Evolutionary conservation across 1,140 invertebrate genomes (phyloP), one percentile per base, ranked within the genome.

Genomic region (Camponotus pennsylvanicus): DNA sequence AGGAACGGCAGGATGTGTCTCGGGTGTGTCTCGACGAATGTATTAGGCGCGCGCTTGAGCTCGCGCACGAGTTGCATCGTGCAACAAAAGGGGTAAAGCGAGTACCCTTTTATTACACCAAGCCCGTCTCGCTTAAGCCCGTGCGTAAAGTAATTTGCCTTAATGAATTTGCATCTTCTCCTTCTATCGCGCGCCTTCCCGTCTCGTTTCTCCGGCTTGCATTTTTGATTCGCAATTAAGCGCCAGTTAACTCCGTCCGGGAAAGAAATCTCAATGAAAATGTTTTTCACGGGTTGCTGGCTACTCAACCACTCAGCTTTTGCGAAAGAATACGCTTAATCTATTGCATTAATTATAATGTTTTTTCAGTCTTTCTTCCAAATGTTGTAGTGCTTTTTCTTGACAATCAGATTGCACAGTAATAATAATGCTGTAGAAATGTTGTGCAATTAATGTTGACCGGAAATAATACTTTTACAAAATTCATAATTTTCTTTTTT

Each of bases 31-130:
- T 73, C 83, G 86, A 63, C 78, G 70, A 85, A 92, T 88, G 90
- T 92, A 92, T 93, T 92, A 92, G 77, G 89, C 92, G 79, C 91
- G 82, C 88, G 76, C 86, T 88, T 78, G 90, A 92, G 75, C 90
- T 61, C 83, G 86, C 90, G 88, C 73, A 85, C 88, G 85, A 85
- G 86, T 86, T 84, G 86, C 88, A 78, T 86, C 69, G 40, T 89
- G 89, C 92, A 91, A 92, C 92, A 91, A 92, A 92, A 52, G 49
- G 91, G 89, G 89, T 88, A 90, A 52, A 90, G 80, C 89, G 89
- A 90, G 88, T 77, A 82, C 82, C 89, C 89, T 88, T 91, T 91
- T 91, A 91, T 91, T 90, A 90, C 86, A 90, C 78, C 78, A 66
- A 77, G 67, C 67, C 69, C 88, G 78, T 79, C 86, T 82, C 87